Percentiles rank a stretch among this genome's conserved stretches.
phyloP scores from a whole-genome alignment of 2,888 invertebrate genomes.

The Ichneumoninae sp. region DNA sequence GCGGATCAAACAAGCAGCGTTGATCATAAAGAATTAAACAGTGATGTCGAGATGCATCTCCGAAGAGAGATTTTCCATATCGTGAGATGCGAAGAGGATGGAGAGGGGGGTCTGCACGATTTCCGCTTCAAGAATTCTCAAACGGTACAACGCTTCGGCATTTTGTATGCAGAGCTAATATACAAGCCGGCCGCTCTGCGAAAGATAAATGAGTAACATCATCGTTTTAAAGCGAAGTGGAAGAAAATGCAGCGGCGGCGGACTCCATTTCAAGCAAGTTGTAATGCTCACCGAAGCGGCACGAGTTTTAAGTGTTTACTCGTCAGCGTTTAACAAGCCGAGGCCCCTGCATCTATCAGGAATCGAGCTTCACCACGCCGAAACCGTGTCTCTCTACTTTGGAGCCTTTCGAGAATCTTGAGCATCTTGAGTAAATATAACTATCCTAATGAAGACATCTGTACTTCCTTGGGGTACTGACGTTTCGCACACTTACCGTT shows the following conservation, averaged over 20 bases:
- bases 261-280: constrained; percentile 30
- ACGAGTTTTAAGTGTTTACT: constrained; percentile 59
- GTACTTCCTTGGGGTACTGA: constrained; percentile 43
- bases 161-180: background rate
- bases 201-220: background rate
- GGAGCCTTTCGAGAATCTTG: constrained; percentile 10
- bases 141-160: background rate
- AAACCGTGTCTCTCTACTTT: constrained; percentile 14
- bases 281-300: constrained; percentile 59
- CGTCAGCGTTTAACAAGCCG: constrained; percentile 58
- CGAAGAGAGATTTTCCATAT: no score
- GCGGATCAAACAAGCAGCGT: background rate
- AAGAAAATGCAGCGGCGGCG: constrained; percentile 3
- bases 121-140: constrained; percentile 32
- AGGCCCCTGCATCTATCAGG: background rate
- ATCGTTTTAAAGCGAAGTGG: constrained; percentile 5
- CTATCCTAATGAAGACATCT: constrained; percentile 55
- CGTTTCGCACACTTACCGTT: background rate
- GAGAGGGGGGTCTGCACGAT: constrained; percentile 11
- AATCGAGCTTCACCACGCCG: background rate
- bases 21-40: no score
- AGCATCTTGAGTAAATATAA: constrained; percentile 54
- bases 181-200: constrained; percentile 5
- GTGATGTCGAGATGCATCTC: no score
- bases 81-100: background rate